Percentiles rank a stretch among this genome's conserved stretches.
Conservation (phyloP, 2,113 vertebrate species). For the Pithys albifrons region DNA sequence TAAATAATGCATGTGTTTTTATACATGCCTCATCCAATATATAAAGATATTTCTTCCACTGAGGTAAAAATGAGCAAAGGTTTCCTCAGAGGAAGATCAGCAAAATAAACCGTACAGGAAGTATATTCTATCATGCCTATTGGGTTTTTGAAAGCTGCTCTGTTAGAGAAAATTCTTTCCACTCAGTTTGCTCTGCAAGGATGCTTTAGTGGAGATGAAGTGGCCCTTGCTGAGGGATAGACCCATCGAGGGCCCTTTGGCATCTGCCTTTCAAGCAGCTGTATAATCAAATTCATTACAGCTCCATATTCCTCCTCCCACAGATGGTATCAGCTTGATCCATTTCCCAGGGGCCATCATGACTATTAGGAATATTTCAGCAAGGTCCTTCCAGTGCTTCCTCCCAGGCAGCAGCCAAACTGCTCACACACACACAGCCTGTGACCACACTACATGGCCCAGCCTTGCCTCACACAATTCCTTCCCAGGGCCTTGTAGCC, state of each 20-base stretch:
- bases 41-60: neutral
- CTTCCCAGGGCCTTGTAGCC: no score
- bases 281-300: neutral
- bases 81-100: neutral
- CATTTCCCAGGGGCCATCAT: neutral
- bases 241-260: neutral
- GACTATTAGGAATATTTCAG: neutral
- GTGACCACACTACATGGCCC: fast-evolving
- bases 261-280: neutral
- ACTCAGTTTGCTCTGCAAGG: neutral
- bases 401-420: neutral
- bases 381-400: neutral
- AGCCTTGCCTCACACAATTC: neutral
- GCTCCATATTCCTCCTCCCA: neutral
- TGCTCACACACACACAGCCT: fast-evolving
- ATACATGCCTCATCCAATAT: neutral
- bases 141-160: neutral
- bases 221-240: neutral
- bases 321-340: neutral
- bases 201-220: neutral
- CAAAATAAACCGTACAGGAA: neutral
- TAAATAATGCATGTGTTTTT: neutral
- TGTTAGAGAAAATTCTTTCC: neutral
- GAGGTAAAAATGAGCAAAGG: neutral
- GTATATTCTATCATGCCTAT: neutral